Conservation (phyloP, 53 echinoderm and acorn worm genomes). For the Zoroaster sp. region DNA sequence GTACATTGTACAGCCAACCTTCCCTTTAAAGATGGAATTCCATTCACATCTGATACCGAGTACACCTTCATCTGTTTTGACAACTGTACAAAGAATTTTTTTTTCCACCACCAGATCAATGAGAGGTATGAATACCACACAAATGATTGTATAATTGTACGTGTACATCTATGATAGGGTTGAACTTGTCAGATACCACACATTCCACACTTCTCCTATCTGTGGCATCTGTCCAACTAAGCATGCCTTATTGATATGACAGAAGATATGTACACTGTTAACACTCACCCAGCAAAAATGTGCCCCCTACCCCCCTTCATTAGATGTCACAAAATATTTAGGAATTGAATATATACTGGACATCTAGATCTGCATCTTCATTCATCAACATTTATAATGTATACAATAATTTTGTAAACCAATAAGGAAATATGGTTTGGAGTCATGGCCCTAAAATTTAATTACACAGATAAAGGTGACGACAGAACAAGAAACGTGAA, state of each 20-base stretch:
- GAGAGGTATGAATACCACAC: neutral
- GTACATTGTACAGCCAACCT: too few species aligned
- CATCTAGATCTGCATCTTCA: too few species aligned
- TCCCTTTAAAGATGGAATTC: neutral
- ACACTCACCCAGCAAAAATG: neutral
- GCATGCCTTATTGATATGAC: slow-evolving; percentile 8
- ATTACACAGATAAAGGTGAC: too few species aligned
- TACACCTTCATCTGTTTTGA: slow-evolving; percentile 20
- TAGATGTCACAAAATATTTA: neutral
- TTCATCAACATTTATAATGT: too few species aligned
- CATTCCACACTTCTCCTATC: slow-evolving; percentile 22
- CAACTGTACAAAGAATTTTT: slow-evolving; percentile 27
- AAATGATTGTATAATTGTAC: too few species aligned
- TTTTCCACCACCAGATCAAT: neutral
- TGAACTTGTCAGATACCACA: slow-evolving; percentile 20
- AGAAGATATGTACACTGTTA: neutral
- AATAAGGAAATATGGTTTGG: too few species aligned
- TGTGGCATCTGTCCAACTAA: slow-evolving; percentile 21
- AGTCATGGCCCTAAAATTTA: too few species aligned
- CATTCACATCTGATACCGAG: slow-evolving; percentile 2
- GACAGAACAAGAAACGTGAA: too few species aligned
- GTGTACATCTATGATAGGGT: too few species aligned
- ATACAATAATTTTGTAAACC: too few species aligned
- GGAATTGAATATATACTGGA: neutral
- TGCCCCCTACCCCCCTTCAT: neutral